Conservation (phyloP, 2,113 vertebrate species). For the Dipodomys spectabilis region DNA sequence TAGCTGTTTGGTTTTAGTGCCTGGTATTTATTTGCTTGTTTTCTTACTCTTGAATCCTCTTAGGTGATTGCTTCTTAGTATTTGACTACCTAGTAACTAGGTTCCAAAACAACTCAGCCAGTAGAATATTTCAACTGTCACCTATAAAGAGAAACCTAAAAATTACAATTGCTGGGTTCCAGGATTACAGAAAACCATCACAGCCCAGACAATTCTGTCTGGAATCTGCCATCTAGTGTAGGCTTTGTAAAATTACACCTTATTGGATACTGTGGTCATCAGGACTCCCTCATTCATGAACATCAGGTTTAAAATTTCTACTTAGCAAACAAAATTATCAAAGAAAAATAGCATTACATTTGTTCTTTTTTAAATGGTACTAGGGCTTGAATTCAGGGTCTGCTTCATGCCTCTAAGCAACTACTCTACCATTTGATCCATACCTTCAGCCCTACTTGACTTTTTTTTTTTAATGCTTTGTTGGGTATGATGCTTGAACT, state of each 20-base stretch:
- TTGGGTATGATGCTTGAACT: no score
- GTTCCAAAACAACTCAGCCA: not conserved
- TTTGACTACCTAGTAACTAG: not conserved
- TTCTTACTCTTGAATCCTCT: not conserved
- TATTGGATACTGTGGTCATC: not conserved
- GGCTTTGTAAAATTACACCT: conserved; percentile 40
- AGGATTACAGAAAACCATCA: not conserved
- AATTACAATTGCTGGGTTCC: not conserved
- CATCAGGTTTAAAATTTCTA: not conserved
- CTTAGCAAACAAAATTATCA: conserved; percentile 22
- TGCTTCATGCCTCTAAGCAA: no score
- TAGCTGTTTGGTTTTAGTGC: not conserved
- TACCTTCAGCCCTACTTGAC: no score
- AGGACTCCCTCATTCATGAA: not conserved
- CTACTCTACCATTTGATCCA: no score
- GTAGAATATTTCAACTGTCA: not conserved
- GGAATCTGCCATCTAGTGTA: conserved; percentile 74
- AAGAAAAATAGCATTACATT: conserved; percentile 5
- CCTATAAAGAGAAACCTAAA: not conserved
- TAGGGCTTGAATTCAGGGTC: no score
- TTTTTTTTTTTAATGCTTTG: no score
- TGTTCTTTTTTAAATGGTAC: not conserved
- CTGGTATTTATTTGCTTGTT: not conserved
- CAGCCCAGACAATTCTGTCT: not conserved
- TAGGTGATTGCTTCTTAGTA: no score